Evolutionary conservation across 2,113 vertebrate species (phyloP), one percentile per base, ranked within the genome.

Genomic region (Ramphastos sulfuratus): DNA sequence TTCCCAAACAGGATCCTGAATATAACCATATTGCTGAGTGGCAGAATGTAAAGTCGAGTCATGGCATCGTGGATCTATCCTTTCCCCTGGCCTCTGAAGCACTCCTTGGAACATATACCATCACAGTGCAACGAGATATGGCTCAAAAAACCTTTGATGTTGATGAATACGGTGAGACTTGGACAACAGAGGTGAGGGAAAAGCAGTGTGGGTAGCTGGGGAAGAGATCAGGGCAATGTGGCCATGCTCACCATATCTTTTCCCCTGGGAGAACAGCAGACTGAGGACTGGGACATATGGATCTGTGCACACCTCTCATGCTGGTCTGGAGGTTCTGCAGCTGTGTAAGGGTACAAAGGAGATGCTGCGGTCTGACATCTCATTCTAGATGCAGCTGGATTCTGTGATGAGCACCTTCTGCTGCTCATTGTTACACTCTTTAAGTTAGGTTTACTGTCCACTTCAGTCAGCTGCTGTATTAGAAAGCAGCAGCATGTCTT

Each of bases 31-130:
- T 97, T 77, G 94, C 94, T 48, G 97, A 97, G 42, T 98, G 96
- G 97, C 52, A 87, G 87, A 79, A 97, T 10, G 95, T 97, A 59
- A 64, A 79, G 18, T 58, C 97, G 42, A 25, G 61, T 30, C 76
- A 93, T 2, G 96, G 97, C 80, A 98, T 97, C 24, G 94, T 95
- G 82, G 97, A 97, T 69, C 78, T 97, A 0, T 96, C 95, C 74
- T 98, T 97, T 35, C 95, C 94, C 9, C 81, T 97, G 91, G 95
- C 97, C 0, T 89, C 93, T 5, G 97, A 97, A 86, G 95, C 97
- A 28, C 73, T 19, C 4, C 86, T 95, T 71, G 97, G 97, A 48
- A 1, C 1, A 0, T 98, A 97, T 2, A 94, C 60, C 10, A 94
- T 98, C 69, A 81, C 63, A 16, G 85, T 97, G 67, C 58, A 78